These are phyloP conservation scores for Lycorma delicatula DNA, from an alignment of 1,140 invertebrate genomes.

Conservation along the genomic window DNA sequence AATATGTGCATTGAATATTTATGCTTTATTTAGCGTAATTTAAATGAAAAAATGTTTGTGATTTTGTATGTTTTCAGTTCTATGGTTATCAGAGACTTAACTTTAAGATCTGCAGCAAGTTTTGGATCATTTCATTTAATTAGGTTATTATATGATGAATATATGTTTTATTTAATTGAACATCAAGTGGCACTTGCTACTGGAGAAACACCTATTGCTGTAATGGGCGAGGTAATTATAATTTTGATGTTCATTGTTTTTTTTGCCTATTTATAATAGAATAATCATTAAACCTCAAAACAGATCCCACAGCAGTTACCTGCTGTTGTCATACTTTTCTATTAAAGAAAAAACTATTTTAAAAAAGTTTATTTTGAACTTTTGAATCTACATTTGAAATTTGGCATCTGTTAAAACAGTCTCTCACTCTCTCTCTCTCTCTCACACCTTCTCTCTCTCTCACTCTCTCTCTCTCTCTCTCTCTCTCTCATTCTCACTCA, in stretches of 20 bases:
- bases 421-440: no score
- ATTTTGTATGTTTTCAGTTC: conserved; percentile 64
- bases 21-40: no score
- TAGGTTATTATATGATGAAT: conserved; percentile 94
- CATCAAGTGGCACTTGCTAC: conserved; percentile 88
- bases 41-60: no score
- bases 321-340: background rate
- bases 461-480: no score
- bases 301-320: background rate
- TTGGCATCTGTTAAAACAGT: background rate
- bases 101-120: conserved; percentile 88
- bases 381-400: background rate
- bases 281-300: background rate
- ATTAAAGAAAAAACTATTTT: background rate
- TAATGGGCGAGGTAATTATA: conserved; percentile 69
- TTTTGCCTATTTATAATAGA: background rate
- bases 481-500: no score
- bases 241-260: background rate
- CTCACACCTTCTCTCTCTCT: no score
- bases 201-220: conserved; percentile 85
- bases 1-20: no score
- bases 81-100: conserved; percentile 92
- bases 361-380: background rate
- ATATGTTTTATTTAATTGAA: conserved; percentile 98
- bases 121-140: conserved; percentile 99